phyloP scores from a whole-genome alignment of 2,797 vertebrate species.

The Artibeus lituratus region DNA sequence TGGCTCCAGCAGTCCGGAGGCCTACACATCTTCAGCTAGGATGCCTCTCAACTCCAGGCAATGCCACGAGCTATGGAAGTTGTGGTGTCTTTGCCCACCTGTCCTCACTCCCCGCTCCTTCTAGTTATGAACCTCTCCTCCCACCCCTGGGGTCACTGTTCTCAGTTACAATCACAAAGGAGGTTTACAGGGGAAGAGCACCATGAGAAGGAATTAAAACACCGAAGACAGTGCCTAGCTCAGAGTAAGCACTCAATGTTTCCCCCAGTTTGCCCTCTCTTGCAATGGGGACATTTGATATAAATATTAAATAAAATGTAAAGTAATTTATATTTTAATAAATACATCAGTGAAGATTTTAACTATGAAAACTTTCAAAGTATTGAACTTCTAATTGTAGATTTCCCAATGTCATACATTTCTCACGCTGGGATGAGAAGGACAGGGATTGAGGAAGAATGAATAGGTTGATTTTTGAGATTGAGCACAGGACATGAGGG shows the following conservation, averaged over 20 bases:
- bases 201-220: background rate
- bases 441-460: background rate
- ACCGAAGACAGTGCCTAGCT: background rate
- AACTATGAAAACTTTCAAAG: background rate
- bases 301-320: background rate
- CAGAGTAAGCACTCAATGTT: background rate
- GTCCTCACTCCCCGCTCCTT: background rate
- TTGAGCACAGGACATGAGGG: background rate
- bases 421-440: background rate
- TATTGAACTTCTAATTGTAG: background rate
- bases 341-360: background rate
- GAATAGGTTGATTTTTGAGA: background rate
- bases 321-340: background rate
- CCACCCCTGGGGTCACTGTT: background rate
- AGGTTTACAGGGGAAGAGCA: background rate
- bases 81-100: background rate
- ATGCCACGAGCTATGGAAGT: background rate
- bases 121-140: background rate
- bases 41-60: background rate
- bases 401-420: background rate
- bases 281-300: background rate
- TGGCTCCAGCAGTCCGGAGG: background rate
- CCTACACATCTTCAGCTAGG: background rate
- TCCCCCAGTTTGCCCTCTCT: background rate
- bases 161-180: background rate